These are phyloP conservation scores for Eudyptes chrysolophus DNA, from an alignment of 2,113 vertebrate genomes.

Conservation along the genomic window DNA sequence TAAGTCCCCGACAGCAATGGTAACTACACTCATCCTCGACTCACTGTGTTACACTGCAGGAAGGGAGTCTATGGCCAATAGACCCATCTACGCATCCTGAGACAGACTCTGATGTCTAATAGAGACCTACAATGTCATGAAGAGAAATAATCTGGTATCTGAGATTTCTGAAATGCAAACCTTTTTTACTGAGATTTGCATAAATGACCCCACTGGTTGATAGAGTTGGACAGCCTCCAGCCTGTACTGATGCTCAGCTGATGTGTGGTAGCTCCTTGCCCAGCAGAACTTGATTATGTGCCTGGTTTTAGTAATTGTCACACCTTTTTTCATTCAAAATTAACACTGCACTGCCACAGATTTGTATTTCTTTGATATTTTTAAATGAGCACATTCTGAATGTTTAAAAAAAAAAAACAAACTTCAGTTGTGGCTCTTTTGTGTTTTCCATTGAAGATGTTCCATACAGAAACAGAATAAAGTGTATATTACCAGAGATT, in stretches of 20 bases:
- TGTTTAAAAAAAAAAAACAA: not conserved
- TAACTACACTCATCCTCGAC: not conserved
- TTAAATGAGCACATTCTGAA: not conserved
- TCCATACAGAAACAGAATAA: not conserved
- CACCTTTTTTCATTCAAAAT: not conserved
- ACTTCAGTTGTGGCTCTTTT: not conserved
- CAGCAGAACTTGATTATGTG: not conserved
- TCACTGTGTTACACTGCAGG: fast-evolving
- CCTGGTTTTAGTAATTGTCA: not conserved
- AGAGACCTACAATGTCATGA: not conserved
- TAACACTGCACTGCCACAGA: not conserved
- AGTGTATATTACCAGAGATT: not conserved
- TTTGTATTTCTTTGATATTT: not conserved
- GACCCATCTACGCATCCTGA: not conserved
- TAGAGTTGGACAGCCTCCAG: not conserved
- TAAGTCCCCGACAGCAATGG: not conserved
- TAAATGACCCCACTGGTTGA: not conserved
- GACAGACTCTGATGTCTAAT: not conserved
- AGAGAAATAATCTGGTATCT: not conserved
- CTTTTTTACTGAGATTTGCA: not conserved
- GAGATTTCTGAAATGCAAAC: not conserved
- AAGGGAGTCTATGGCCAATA: not conserved
- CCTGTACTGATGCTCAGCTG: not conserved
- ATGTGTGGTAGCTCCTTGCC: not conserved
- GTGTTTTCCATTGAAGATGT: not conserved